phyloP scores from a whole-genome alignment of 2,797 vertebrate genomes.

The Acrossocheilus wenchowensis region DNA sequence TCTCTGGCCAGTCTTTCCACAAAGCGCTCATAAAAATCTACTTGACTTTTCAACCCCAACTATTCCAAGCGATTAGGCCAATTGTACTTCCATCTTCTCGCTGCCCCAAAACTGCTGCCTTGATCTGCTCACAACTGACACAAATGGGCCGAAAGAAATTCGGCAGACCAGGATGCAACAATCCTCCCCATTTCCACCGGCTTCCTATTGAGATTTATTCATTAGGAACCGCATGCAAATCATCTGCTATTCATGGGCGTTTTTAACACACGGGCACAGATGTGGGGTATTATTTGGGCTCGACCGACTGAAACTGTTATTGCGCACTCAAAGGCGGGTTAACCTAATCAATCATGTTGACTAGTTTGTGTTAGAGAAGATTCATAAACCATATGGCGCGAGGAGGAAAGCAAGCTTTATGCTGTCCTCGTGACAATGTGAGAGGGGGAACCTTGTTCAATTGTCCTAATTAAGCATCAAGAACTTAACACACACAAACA shows the following conservation, averaged over 20 bases:
- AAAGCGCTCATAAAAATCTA: conserved; percentile 62
- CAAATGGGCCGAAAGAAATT: conserved; percentile 70
- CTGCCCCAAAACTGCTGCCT: conserved; percentile 52
- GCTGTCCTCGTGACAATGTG: conserved; percentile 74
- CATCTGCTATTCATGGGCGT: conserved; percentile 82
- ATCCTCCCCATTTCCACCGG: conserved; percentile 66
- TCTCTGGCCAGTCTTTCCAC: conserved; percentile 29
- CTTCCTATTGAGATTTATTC: conserved; percentile 81
- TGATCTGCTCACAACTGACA: conserved; percentile 67
- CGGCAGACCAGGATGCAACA: conserved; percentile 63
- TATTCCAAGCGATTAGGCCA: conserved; percentile 78
- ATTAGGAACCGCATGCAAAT: conserved; percentile 78
- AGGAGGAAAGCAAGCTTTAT: conserved; percentile 72
- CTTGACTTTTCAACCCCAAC: conserved; percentile 82
- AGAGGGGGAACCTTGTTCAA: conserved; percentile 60
- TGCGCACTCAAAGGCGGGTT: conserved; percentile 77
- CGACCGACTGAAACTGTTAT: conserved; percentile 76
- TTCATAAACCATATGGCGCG: conserved; percentile 81
- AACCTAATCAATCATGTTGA: conserved; percentile 85
- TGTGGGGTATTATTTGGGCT: conserved; percentile 78
- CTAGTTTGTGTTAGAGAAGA: conserved; percentile 80
- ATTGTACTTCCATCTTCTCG: conserved; percentile 71
- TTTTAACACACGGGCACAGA: conserved; percentile 80
- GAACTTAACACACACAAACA: conserved; percentile 61
- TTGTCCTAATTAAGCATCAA: conserved; percentile 78